Percentiles rank a stretch among this genome's conserved stretches.
Evolutionary conservation across 1,140 invertebrate genomes (phyloP).

Genomic region (Globodera rostochiensis): DNA sequence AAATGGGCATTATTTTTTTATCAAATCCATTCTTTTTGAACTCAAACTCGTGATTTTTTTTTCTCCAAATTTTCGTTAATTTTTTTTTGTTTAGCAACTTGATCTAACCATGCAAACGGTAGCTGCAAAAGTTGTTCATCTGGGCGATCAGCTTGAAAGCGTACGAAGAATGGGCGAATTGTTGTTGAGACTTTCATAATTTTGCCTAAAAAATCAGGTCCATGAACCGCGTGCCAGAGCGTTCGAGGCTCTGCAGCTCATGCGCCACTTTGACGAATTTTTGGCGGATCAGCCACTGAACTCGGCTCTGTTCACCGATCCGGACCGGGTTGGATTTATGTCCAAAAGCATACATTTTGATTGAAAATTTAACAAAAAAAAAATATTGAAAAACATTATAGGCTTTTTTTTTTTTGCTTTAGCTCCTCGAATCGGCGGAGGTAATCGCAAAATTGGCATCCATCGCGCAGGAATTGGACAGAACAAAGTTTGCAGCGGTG

Average conservation of each 20-base stretch:
- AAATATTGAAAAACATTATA: not conserved
- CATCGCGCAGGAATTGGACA: constrained; percentile 87
- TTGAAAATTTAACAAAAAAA: no score
- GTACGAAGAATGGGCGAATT: constrained; percentile 68
- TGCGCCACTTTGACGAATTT: constrained; percentile 91
- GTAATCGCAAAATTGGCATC: constrained; percentile 94
- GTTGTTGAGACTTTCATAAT: not conserved
- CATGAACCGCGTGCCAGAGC: constrained; percentile 89
- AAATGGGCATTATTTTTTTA: no score
- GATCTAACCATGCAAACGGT: constrained; percentile 95
- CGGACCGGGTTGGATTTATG: constrained; percentile 73
- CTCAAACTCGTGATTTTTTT: not conserved
- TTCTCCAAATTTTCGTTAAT: not conserved
- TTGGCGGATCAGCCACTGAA: constrained; percentile 81
- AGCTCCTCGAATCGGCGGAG: constrained; percentile 94
- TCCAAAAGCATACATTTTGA: no score
- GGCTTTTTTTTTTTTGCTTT: constrained; percentile 28
- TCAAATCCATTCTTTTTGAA: no score
- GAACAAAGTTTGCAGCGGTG: constrained; percentile 65
- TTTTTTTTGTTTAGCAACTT: constrained; percentile 74
- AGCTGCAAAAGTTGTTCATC: constrained; percentile 92
- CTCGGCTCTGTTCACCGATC: constrained; percentile 84
- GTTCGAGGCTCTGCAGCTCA: constrained; percentile 88
- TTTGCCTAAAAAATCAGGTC: not conserved
- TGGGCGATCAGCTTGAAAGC: constrained; percentile 94